These are phyloP conservation scores for Leptopterna dolabrata DNA, from an alignment of 2,888 invertebrate species.

Conservation along the genomic window DNA sequence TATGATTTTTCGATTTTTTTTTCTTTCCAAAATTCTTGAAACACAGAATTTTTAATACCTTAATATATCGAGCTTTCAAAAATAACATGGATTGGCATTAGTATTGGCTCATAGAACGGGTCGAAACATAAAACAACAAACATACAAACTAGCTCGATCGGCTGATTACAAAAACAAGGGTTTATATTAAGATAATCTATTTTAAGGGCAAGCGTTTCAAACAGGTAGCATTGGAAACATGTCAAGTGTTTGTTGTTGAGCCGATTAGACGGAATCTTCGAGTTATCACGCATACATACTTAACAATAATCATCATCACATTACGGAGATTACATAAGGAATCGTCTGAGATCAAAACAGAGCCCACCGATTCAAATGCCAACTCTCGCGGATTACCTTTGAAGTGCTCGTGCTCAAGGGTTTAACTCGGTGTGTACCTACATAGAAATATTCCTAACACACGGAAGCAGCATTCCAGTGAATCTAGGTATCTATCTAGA, in stretches of 20 bases:
- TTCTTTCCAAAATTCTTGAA: too few relatives aligned
- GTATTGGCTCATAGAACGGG: too few relatives aligned
- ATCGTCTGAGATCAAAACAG: background rate
- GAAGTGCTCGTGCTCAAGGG: background rate
- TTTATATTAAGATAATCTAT: constrained; percentile 6
- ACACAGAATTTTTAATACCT: too few relatives aligned
- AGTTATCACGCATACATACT: background rate
- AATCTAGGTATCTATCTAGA: too few relatives aligned
- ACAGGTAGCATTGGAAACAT: constrained; percentile 20
- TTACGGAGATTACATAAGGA: background rate
- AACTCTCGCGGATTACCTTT: background rate
- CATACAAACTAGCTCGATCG: background rate
- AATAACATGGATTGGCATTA: too few relatives aligned
- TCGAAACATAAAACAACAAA: background rate
- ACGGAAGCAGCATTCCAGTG: too few relatives aligned
- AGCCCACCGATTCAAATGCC: background rate
- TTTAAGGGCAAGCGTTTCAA: background rate
- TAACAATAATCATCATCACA: background rate
- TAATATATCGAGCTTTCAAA: too few relatives aligned
- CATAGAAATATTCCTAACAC: too few relatives aligned
- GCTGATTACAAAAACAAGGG: background rate
- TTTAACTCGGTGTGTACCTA: too few relatives aligned
- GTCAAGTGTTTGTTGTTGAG: constrained; percentile 17
- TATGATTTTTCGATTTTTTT: too few relatives aligned
- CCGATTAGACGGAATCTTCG: background rate